Percentiles rank a stretch among this genome's conserved stretches.
These are phyloP conservation scores for Pampus argenteus DNA, from an alignment of 2,797 vertebrate genomes.

Conservation along the genomic window DNA sequence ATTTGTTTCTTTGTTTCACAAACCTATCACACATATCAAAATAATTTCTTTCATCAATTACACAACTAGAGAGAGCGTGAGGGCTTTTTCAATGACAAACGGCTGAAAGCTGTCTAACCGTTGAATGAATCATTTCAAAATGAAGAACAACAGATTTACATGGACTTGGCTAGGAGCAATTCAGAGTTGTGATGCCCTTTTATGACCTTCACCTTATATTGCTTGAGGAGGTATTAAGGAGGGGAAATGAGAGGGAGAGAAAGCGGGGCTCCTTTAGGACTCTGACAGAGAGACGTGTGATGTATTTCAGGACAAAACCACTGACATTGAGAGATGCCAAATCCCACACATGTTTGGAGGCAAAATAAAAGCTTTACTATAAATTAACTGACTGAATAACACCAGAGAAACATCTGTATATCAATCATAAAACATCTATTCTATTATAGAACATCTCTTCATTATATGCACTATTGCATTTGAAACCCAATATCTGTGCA, in stretches of 20 bases:
- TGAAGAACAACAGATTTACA: slow-evolving; percentile 61
- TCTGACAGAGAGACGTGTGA: slow-evolving; percentile 1
- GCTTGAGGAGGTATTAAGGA: slow-evolving; percentile 41
- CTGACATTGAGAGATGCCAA: slow-evolving; percentile 48
- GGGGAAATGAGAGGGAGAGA: slow-evolving; percentile 4
- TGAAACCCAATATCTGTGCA: slow-evolving; percentile 61
- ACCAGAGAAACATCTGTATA: slow-evolving; percentile 55
- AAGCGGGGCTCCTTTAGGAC: not conserved
- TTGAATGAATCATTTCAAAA: slow-evolving; percentile 46
- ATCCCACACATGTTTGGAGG: not conserved
- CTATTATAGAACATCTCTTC: slow-evolving; percentile 50
- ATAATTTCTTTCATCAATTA: slow-evolving; percentile 19
- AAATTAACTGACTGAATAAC: slow-evolving; percentile 36
- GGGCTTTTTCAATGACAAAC: slow-evolving; percentile 45
- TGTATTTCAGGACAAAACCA: slow-evolving; percentile 45
- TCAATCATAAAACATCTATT: slow-evolving; percentile 42
- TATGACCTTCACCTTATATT: slow-evolving; percentile 50
- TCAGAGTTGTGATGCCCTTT: slow-evolving; percentile 29
- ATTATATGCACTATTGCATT: slow-evolving; percentile 60
- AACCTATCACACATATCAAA: slow-evolving; percentile 8
- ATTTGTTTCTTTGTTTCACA: not conserved
- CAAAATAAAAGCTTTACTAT: slow-evolving; percentile 18
- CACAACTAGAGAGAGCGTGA: slow-evolving; percentile 12
- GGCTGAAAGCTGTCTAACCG: slow-evolving; percentile 16
- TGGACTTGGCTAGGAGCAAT: slow-evolving; percentile 50